These are phyloP conservation scores for Silurus glanis DNA, from an alignment of 2,113 vertebrate species.

Conservation along the genomic window DNA sequence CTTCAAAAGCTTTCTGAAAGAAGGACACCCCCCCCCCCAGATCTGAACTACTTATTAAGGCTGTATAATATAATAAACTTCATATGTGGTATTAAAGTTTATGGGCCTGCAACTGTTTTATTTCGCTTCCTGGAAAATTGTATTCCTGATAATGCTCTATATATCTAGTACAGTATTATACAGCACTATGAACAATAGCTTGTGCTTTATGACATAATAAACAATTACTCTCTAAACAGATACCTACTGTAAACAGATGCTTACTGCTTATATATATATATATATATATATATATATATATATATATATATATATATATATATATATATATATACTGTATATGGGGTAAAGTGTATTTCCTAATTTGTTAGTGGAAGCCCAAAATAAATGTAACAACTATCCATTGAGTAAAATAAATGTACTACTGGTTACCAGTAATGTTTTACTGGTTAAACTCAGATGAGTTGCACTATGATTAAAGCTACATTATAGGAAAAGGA, in stretches of 20 bases:
- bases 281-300: too few species aligned
- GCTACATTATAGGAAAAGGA: conserved; percentile 38
- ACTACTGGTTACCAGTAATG: not conserved
- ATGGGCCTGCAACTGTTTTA: not conserved
- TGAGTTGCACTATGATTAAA: conserved; percentile 66
- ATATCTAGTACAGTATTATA: not conserved
- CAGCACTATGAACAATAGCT: not conserved
- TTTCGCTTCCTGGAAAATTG: conserved; percentile 11
- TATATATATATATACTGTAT: too few species aligned
- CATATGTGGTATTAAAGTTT: not conserved
- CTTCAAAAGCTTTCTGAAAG: not conserved
- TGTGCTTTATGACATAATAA: not conserved
- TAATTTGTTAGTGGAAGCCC: not conserved
- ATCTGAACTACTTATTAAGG: not conserved
- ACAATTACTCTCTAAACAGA: not conserved
- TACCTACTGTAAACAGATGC: not conserved
- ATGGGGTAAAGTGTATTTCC: not conserved
- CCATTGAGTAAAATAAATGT: not conserved
- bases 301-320: too few species aligned
- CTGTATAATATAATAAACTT: not conserved
- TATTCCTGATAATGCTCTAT: not conserved
- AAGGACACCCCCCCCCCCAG: too few species aligned
- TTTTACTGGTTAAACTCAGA: conserved; percentile 69
- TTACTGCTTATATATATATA: too few species aligned
- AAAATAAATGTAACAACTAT: not conserved